Conservation (phyloP, 2,113 vertebrate species). For the Cyprinodon variegatus region DNA sequence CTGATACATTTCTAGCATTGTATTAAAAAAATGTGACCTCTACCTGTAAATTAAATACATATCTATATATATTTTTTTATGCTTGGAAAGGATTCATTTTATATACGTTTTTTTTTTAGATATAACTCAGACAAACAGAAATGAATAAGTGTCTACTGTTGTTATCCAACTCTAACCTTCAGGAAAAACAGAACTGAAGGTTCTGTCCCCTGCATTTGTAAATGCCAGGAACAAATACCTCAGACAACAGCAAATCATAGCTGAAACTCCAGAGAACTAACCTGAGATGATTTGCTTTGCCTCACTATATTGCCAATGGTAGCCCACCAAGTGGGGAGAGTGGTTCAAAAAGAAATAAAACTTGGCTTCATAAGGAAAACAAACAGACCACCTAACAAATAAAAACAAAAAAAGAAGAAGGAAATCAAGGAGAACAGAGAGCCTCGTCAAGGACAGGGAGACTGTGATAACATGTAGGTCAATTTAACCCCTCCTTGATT, state of each 20-base stretch:
- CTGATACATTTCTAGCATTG: conserved; percentile 10
- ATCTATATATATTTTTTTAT: neutral
- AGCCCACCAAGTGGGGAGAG: conserved; percentile 53
- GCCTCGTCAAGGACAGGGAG: conserved; percentile 61
- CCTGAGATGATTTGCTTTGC: conserved; percentile 41
- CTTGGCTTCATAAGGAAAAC: conserved; percentile 45
- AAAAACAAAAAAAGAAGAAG: conserved; percentile 48
- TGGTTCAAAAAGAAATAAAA: conserved; percentile 60
- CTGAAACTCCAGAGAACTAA: conserved; percentile 42
- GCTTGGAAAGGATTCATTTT: neutral
- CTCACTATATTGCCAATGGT: conserved; percentile 40
- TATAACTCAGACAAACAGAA: neutral
- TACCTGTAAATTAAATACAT: conserved; percentile 1
- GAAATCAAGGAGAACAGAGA: conserved; percentile 61
- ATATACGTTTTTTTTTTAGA: neutral
- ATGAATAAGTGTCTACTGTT: neutral
- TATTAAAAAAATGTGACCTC: neutral
- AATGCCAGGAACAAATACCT: conserved; percentile 18
- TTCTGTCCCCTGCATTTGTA: conserved; percentile 6
- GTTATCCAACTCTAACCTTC: neutral
- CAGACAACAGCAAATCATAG: conserved; percentile 36
- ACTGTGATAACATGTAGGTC: conserved; percentile 54
- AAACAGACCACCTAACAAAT: neutral
- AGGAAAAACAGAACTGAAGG: conserved; percentile 10
- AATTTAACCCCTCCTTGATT: conserved; percentile 70